A percentile compares a stretch with the other conserved stretches of the same genome.
Evolutionary conservation across 2,797 vertebrate species (phyloP).

Genomic region (Ataeniobius toweri): DNA sequence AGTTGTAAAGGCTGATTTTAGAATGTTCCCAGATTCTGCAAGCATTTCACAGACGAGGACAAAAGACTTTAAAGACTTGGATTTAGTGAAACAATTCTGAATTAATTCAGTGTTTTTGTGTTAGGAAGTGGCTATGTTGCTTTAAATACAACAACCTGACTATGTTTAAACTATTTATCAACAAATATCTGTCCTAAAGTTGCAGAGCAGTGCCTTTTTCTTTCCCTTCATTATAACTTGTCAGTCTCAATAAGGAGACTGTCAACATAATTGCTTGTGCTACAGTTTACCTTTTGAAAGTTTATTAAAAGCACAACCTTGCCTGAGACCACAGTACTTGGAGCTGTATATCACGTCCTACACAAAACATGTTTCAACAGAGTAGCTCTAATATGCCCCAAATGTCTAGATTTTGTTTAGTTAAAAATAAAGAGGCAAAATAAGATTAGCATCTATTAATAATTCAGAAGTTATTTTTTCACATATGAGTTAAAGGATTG

Average conservation of each 20-base stretch:
- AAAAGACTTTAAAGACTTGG: slow-evolving; percentile 1
- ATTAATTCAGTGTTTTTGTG: not conserved
- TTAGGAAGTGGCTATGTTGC: not conserved
- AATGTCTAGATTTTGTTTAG: not conserved
- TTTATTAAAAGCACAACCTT: not conserved
- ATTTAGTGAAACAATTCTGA: slow-evolving; percentile 10
- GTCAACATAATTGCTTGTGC: slow-evolving; percentile 1
- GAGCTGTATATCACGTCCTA: slow-evolving; percentile 10
- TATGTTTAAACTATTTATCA: not conserved
- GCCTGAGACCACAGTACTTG: not conserved
- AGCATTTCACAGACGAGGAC: not conserved
- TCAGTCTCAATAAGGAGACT: not conserved
- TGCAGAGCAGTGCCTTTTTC: not conserved
- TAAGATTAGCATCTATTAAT: not conserved
- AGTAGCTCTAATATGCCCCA: not conserved
- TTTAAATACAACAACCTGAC: not conserved
- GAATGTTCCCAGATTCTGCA: not conserved
- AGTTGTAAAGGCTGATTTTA: not conserved
- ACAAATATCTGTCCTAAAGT: not conserved
- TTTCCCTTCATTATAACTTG: slow-evolving; percentile 3
- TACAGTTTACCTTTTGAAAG: slow-evolving; percentile 1
- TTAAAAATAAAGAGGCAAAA: not conserved
- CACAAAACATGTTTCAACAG: not conserved
- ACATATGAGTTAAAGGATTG: not conserved
- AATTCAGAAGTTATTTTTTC: not conserved